Conservation (phyloP, 2,113 vertebrate species). For the Vulpes lagopus region DNA sequence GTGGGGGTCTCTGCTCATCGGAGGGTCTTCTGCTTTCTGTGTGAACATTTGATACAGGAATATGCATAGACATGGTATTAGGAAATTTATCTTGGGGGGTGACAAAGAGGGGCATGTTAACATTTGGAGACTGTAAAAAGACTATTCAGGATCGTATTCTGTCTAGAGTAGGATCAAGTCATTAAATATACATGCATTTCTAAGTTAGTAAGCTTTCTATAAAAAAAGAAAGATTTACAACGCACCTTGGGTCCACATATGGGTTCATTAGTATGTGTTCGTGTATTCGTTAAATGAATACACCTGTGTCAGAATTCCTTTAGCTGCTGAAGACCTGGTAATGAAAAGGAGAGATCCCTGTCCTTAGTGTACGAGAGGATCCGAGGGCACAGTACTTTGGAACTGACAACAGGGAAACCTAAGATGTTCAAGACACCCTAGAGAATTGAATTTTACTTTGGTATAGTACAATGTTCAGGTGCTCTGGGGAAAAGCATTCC, state of each 20-base stretch:
- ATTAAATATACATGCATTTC: neutral
- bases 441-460: neutral
- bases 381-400: neutral
- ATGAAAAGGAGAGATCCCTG: neutral
- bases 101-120: neutral
- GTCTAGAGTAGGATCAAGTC: neutral
- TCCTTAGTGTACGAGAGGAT: neutral
- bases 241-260: neutral
- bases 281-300: neutral
- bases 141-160: neutral
- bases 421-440: neutral
- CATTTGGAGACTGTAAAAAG: neutral
- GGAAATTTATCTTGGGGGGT: neutral
- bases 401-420: neutral
- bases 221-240: neutral
- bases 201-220: neutral
- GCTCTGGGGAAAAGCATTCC: neutral
- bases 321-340: neutral
- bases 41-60: neutral
- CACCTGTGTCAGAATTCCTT: neutral
- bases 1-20: neutral
- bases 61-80: neutral
- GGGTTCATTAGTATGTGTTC: neutral
- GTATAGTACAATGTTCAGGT: neutral
- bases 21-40: neutral